Evolutionary conservation across 2,888 invertebrate genomes (phyloP).

Genomic region (Lycophotia porphyrea): DNA sequence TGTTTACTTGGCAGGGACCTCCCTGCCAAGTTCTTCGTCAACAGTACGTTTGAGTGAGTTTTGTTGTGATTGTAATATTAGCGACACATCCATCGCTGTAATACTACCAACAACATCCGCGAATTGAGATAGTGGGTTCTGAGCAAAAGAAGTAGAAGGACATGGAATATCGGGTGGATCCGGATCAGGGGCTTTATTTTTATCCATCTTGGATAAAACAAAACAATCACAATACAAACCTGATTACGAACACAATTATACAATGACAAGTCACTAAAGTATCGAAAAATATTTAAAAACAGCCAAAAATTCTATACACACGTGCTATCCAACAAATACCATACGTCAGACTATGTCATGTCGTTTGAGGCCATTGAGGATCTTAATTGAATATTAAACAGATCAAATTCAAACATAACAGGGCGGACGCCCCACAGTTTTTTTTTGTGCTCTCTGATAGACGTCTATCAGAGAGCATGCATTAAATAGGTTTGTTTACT

Average conservation of each 20-base stretch:
- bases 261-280: background rate
- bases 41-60: background rate
- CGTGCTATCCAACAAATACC: background rate
- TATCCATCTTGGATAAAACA: background rate
- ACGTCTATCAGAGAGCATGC: background rate
- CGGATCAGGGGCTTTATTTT: background rate
- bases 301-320: background rate
- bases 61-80: background rate
- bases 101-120: background rate
- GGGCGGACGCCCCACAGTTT: background rate
- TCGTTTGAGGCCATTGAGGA: too few relatives aligned
- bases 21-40: too few relatives aligned
- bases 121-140: background rate
- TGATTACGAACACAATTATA: background rate
- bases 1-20: background rate
- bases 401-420: background rate
- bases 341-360: too few relatives aligned
- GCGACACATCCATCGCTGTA: background rate
- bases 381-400: background rate
- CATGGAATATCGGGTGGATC: background rate
- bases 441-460: too few relatives aligned
- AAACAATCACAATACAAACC: background rate
- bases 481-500: conserved; percentile 5
- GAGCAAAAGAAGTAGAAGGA: too few relatives aligned
- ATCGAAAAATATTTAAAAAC: background rate